Conservation (phyloP, 2,797 vertebrate genomes). For the Echeneis naucrates region DNA sequence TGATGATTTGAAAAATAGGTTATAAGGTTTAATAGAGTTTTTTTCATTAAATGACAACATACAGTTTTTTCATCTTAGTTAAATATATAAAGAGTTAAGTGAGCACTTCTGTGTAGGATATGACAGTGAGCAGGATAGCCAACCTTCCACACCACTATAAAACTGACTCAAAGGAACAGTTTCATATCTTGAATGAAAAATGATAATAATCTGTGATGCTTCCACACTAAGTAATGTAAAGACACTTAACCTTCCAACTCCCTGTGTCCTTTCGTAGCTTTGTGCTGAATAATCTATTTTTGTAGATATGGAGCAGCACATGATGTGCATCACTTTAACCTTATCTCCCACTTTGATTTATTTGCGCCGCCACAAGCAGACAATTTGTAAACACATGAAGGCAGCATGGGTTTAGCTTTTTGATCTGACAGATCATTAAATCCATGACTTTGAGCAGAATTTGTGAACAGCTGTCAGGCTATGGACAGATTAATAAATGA, state of each 20-base stretch:
- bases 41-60: too few species aligned
- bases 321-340: constrained; percentile 57
- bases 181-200: not conserved
- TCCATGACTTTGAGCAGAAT: constrained; percentile 45
- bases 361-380: constrained; percentile 56
- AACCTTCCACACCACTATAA: not conserved
- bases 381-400: constrained; percentile 59
- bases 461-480: constrained; percentile 20
- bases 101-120: not conserved
- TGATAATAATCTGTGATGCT: not conserved
- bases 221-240: constrained; percentile 29
- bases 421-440: constrained; percentile 63
- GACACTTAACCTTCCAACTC: constrained; percentile 9
- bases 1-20: too few species aligned
- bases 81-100: not conserved
- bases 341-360: constrained; percentile 76
- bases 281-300: constrained; percentile 54
- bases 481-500: constrained; percentile 41
- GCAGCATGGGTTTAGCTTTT: constrained; percentile 45
- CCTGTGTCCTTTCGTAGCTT: constrained; percentile 51
- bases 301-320: constrained; percentile 38
- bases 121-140: not conserved
- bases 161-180: not conserved
- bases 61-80: not conserved
- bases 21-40: not conserved